Base-by-base conservation (phyloP, 2,888 invertebrate species). In the Ormyrus rosae region DNA sequence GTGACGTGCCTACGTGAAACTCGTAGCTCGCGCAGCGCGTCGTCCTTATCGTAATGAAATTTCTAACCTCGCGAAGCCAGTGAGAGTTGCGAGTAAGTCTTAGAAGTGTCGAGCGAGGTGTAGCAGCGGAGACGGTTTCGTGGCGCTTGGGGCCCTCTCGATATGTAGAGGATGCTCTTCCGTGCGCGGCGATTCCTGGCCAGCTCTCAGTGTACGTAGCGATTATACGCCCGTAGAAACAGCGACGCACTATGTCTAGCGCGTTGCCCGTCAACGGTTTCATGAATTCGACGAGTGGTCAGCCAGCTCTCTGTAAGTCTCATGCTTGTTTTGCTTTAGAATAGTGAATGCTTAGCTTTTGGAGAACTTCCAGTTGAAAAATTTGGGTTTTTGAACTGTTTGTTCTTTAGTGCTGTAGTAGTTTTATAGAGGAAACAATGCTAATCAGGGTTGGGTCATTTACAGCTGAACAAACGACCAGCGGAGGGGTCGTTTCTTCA, bases 251-350 rank as follows among this genome's bases (percentile, higher is more conserved):
- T 83, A 85, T 85, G 86, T 86, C 86, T 86, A 87, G 87, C 86
- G 86, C 87, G 85, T 86, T 85, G 84, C 86, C 87, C 85, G 83
- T 81, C 65, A 85, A 86, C 85, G 88, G 86, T 84, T 88, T 88
- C 87, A 90, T 90, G 89, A 90, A 90, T 86, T 85, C 89, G 83
- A 85, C 87, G 79, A 89, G 87, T 82, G 87, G 86, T 81, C 90
- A 89, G 84, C 87, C 89, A 86, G 87, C 88, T 87, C 86, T 86
- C 79, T 85, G 90, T 90, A 80, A 89, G 87, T 51, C 10, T 10
- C 50, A 9, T 56, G 5, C 6, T 46, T 56, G 9, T 51, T 58
- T n/a, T 34, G 3, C 5, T 7, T 64, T 5, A 64, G 13, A 8
- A 8, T n/a, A 50, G 7, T 2, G 6, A 34, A 64, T 11, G 0